Evolutionary conservation across 2,113 vertebrate genomes (phyloP).

Genomic region (Plecotus auritus): DNA sequence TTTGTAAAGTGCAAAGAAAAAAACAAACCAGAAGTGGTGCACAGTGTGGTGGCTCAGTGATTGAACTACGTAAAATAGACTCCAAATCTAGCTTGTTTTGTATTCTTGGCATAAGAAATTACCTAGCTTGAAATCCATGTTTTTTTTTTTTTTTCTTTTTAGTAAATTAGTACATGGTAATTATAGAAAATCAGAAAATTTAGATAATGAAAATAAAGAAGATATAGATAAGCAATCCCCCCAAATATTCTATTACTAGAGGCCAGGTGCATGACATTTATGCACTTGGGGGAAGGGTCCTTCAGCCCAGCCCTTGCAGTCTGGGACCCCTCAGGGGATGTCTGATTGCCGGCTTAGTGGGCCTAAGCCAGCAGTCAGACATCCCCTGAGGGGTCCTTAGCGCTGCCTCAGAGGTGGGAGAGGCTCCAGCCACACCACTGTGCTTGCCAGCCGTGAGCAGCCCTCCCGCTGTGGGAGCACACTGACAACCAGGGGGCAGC

Average conservation of each 20-base stretch:
- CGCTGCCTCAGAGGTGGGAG: too few species aligned
- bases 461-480: too few species aligned
- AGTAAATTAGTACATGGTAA: not conserved
- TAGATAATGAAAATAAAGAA: conserved; percentile 2
- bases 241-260: not conserved
- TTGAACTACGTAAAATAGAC: not conserved
- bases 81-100: not conserved
- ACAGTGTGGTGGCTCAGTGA: not conserved
- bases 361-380: too few species aligned
- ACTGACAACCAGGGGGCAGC: too few species aligned
- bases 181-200: not conserved
- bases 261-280: too few species aligned
- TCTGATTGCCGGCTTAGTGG: too few species aligned
- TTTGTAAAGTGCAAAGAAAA: not conserved
- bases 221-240: not conserved
- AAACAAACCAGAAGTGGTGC: not conserved
- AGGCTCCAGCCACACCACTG: too few species aligned
- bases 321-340: too few species aligned
- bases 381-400: too few species aligned
- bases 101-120: not conserved
- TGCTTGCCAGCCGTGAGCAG: too few species aligned
- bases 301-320: too few species aligned
- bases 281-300: too few species aligned
- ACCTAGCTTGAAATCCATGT: not conserved
- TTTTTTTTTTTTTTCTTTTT: not conserved